Base-by-base conservation (phyloP, 2,888 invertebrate species). In the Clunio marinus region DNA sequence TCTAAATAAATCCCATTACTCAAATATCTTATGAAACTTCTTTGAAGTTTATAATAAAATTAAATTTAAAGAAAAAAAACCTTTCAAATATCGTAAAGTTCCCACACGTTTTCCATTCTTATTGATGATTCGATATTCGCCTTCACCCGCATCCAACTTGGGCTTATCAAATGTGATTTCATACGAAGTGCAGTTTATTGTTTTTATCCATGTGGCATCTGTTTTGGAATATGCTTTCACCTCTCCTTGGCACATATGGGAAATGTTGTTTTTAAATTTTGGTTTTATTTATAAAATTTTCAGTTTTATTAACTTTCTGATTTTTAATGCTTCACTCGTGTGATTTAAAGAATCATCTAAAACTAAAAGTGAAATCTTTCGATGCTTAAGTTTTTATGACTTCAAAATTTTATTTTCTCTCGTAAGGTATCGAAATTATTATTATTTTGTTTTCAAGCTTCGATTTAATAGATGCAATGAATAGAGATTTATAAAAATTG, bases 21-120 rank as follows among this genome's bases (percentile, higher is more conserved):
- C 15, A 15, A n/a, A 15, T 41, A n/a, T n/a, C n/a, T n/a, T n/a
- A 32, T 32, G n/a, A 51, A 25, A 27, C 57, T n/a, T 57, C 27
- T 57, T 57, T 57, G 25, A 27, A 27, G 57, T 57, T 17, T 17
- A 41, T 17, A 66, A 66, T 37, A 22, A 66, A 51, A 55, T 17
- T 2, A 22, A 66, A 51, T 55, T 32, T 55, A 22, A 65, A 55
- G 27, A 51, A 45, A 25, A n/a, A 46, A 55, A 58, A 68, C 68
- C 58, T 68, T 58, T 17, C 20, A 20, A 68, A 17, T 15, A 22
- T 58, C 22, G 46, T 41, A 68, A 58, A 57, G 17, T 41, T 27
- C 68, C 68, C 10, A 68, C 68, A 32, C 32, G 37, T 17, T 57
- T 68, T 37, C 68, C 68, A 41, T 55, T 57, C 20, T 58, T 68